These are phyloP conservation scores for Ancistrus triradiatus DNA, from an alignment of 2,113 vertebrate genomes.

Conservation along the genomic window DNA sequence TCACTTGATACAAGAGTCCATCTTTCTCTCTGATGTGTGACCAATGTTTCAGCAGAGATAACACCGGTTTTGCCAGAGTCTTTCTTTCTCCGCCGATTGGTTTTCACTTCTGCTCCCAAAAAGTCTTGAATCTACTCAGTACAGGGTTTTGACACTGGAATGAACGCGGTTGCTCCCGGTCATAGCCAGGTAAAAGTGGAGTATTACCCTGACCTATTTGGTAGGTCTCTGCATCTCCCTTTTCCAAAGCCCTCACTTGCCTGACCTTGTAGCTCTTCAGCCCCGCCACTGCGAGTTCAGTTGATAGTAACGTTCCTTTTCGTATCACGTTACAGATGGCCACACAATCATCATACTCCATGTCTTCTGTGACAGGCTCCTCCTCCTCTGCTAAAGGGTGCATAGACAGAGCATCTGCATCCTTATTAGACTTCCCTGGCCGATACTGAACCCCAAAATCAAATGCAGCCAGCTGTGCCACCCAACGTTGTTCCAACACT, in stretches of 20 bases:
- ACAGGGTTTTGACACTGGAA: background rate
- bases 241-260: too few species aligned
- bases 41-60: background rate
- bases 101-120: too few species aligned
- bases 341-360: too few species aligned
- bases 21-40: too few species aligned
- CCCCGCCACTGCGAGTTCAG: background rate
- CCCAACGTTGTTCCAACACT: background rate
- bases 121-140: too few species aligned
- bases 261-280: background rate
- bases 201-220: too few species aligned
- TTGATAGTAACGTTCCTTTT: background rate
- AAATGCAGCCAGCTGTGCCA: background rate
- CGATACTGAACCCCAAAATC: background rate
- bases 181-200: background rate
- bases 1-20: background rate
- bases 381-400: slow-evolving; percentile 8
- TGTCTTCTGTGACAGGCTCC: too few species aligned
- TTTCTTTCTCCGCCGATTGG: too few species aligned
- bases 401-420: background rate
- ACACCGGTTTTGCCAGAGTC: too few species aligned
- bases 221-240: too few species aligned
- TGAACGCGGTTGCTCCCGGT: background rate
- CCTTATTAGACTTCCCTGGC: background rate
- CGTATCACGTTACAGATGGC: background rate